A percentile compares a stretch with the other conserved stretches of the same genome.
Evolutionary conservation across 2,113 vertebrate genomes (phyloP).

Genomic region (Cygnus buccinator): DNA sequence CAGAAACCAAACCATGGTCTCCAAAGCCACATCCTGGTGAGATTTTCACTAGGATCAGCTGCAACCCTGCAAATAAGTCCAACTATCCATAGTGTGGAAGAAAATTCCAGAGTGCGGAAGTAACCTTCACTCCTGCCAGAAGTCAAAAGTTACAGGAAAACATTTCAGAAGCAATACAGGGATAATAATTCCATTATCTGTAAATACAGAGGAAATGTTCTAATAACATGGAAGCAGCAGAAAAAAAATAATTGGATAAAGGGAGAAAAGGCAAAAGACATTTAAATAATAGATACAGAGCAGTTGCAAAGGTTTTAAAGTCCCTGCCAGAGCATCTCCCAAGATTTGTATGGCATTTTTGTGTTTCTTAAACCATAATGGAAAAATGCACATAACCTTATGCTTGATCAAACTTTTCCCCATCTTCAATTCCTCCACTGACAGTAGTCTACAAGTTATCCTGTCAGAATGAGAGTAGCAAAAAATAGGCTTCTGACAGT

Average conservation of each 20-base stretch:
- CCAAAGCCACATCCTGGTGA: background rate
- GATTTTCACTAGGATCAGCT: background rate
- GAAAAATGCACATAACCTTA: constrained; percentile 62
- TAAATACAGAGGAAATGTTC: background rate
- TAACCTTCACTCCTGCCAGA: background rate
- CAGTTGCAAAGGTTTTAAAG: background rate
- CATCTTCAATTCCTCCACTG: constrained; percentile 49
- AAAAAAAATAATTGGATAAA: background rate
- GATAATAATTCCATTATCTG: background rate
- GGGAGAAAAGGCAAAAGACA: background rate
- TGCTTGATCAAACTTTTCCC: constrained; percentile 52
- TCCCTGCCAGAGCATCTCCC: background rate
- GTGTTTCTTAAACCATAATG: constrained; percentile 33
- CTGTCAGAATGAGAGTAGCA: constrained; percentile 53
- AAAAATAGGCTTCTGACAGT: constrained; percentile 65
- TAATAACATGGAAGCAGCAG: background rate
- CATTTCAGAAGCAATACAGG: background rate
- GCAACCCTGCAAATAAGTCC: background rate
- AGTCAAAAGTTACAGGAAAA: background rate
- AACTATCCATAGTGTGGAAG: background rate
- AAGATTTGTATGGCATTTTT: constrained; percentile 38
- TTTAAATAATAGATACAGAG: background rate
- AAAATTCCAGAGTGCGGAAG: background rate
- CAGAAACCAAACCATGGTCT: background rate
- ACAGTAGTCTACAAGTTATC: constrained; percentile 62